Percentiles rank a stretch among this genome's conserved stretches.
Evolutionary conservation across 2,113 vertebrate species (phyloP).

Genomic region (Gymnarchus niloticus): DNA sequence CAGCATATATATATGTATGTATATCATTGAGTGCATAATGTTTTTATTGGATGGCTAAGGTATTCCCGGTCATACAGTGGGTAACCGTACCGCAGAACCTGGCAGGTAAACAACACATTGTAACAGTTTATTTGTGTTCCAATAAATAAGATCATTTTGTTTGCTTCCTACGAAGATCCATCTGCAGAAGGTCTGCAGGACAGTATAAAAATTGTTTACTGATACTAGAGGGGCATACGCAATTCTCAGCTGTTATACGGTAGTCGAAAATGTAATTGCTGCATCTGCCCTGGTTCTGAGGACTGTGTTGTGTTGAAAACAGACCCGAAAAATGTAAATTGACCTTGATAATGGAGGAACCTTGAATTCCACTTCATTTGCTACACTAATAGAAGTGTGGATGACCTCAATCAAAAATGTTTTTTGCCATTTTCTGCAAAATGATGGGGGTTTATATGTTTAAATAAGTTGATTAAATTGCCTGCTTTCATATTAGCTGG

Average conservation of each 20-base stretch:
- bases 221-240: constrained; percentile 50
- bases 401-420: constrained; percentile 82
- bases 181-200: constrained; percentile 28
- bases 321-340: constrained; percentile 57
- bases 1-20: background rate
- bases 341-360: constrained; percentile 66
- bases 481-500: constrained; percentile 60
- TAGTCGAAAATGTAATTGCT: constrained; percentile 66
- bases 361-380: constrained; percentile 71
- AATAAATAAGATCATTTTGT: constrained; percentile 37
- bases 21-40: background rate
- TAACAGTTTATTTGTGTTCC: constrained; percentile 31
- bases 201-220: constrained; percentile 17
- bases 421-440: constrained; percentile 64
- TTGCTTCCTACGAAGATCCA: constrained; percentile 21
- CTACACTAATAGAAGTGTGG: constrained; percentile 70
- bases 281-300: constrained; percentile 63
- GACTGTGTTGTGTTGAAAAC: constrained; percentile 52
- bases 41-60: background rate
- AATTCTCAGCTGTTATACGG: constrained; percentile 61
- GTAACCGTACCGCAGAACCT: constrained; percentile 12
- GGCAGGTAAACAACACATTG: constrained; percentile 34
- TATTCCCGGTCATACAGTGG: background rate
- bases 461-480: constrained; percentile 75
- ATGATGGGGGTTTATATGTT: constrained; percentile 55